phyloP scores from a whole-genome alignment of 2,888 invertebrate genomes.

The Drosophila nigricruria region DNA sequence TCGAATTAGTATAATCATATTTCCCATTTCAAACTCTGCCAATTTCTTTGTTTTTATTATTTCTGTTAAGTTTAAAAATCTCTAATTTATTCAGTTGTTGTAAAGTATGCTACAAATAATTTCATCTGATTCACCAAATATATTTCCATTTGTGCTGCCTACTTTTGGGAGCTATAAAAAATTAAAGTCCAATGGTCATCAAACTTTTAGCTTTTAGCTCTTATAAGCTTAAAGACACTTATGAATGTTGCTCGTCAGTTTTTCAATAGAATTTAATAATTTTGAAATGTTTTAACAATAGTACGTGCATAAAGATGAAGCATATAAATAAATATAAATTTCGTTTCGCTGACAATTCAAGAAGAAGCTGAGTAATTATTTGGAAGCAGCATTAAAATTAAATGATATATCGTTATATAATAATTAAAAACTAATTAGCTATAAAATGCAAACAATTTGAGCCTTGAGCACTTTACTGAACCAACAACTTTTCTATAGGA shows the following conservation, averaged over 20 bases:
- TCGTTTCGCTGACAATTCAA: slow-evolving; percentile 35
- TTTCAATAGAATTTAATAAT: slow-evolving; percentile 47
- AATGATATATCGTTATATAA: slow-evolving; percentile 49
- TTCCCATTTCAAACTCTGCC: background rate
- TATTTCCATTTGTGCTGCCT: slow-evolving; percentile 13
- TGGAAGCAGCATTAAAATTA: slow-evolving; percentile 71
- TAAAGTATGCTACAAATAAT: slow-evolving; percentile 20
- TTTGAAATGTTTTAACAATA: slow-evolving; percentile 44
- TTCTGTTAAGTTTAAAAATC: background rate
- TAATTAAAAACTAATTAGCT: slow-evolving; percentile 66
- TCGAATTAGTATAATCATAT: background rate
- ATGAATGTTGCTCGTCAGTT: background rate
- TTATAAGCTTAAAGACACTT: background rate
- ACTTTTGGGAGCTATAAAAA: background rate
- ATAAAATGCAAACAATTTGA: slow-evolving; percentile 38
- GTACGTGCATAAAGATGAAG: slow-evolving; percentile 19
- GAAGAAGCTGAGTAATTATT: slow-evolving; percentile 54
- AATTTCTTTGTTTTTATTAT: background rate
- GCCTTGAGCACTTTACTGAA: slow-evolving; percentile 56
- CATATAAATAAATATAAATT: slow-evolving; percentile 72
- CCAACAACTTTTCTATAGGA: slow-evolving; percentile 83
- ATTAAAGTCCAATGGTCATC: background rate
- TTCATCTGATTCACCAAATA: rapidly evolving
- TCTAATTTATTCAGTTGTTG: background rate
- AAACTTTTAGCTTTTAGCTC: background rate